These are phyloP conservation scores for Pongo pygmaeus DNA, from an alignment of 2,113 vertebrate species.

Conservation along the genomic window DNA sequence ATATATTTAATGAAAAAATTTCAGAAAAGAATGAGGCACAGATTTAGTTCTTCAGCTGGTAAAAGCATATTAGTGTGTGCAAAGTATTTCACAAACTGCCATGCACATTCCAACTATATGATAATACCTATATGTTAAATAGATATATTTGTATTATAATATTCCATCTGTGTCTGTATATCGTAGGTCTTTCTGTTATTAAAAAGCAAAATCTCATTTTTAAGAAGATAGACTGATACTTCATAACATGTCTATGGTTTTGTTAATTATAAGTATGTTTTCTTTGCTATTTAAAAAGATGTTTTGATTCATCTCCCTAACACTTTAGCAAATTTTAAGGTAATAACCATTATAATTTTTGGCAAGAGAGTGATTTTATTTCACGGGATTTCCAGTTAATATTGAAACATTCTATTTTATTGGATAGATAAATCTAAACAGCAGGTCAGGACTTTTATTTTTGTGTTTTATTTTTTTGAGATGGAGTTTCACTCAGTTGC, in stretches of 20 bases:
- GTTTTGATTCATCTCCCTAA: not conserved
- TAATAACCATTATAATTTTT: not conserved
- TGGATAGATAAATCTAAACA: conserved; percentile 11
- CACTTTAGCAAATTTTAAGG: conserved; percentile 37
- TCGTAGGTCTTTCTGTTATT: not conserved
- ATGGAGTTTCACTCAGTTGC: too few species aligned
- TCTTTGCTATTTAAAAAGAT: conserved; percentile 28
- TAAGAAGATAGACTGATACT: not conserved
- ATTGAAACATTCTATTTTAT: not conserved
- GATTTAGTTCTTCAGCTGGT: not conserved
- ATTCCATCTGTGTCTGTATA: not conserved
- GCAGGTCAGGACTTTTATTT: not conserved
- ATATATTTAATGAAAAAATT: not conserved
- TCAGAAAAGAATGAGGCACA: not conserved
- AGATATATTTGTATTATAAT: not conserved
- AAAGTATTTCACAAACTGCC: not conserved
- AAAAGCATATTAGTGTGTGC: not conserved
- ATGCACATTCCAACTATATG: not conserved
- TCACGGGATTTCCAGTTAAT: not conserved
- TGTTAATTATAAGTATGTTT: conserved; percentile 19
- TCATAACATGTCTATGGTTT: not conserved
- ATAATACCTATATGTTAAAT: not conserved
- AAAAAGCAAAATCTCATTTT: not conserved
- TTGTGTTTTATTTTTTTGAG: too few species aligned
- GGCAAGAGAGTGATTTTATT: not conserved